Base-by-base conservation (phyloP, 92 coral and sea anemone genomes). In the Pocillopora meandrina region DNA sequence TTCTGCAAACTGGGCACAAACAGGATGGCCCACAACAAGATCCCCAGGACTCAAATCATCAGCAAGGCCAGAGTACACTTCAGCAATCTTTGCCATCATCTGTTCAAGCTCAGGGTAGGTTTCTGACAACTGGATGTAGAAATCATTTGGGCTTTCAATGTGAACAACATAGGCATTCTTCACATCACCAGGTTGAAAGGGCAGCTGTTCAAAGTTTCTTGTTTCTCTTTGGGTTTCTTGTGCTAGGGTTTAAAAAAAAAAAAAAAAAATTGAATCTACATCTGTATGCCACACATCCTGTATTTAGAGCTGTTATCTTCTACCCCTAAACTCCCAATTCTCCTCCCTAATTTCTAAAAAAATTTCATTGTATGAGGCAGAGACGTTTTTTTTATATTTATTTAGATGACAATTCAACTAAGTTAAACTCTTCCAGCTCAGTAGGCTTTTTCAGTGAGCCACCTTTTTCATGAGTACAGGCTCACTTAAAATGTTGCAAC, bases 1-100 rank as follows among this genome's bases (percentile, higher is more conserved):
- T 60, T 77, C 93, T 33, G 96, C 86, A 87, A 93, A 95, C 68
- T 79, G 82, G 17, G 97, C 97, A 66, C 96, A 91, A 65, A 96
- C 85, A 23, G 90, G 60, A 10, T 72, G 75, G 17, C 95, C 97
- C 52, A 87, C 81, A 11, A 18, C 26, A 4, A 92, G 73, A 31
- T 74, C 80, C 31, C 61, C 80, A 5, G 78, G 93, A 10, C 72
- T 34, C 19, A 87, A 67, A 33, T 85, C 91, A 72, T 85, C 90
- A 66, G 80, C 84, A 26, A 91, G 69, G 47, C 83, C 56, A 26
- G 95, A 87, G 76, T 89, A 82, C 9, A 66, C 86, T 56, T 88
- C 90, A 15, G 85, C 86, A 64, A 95, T 90, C 19, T 85, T 75
- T 55, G 89, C 90, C 98, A 95, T 95, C 79, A 95, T 73, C 52